Base-by-base conservation (phyloP, 2,797 vertebrate species). In the Pteropus rufus region DNA sequence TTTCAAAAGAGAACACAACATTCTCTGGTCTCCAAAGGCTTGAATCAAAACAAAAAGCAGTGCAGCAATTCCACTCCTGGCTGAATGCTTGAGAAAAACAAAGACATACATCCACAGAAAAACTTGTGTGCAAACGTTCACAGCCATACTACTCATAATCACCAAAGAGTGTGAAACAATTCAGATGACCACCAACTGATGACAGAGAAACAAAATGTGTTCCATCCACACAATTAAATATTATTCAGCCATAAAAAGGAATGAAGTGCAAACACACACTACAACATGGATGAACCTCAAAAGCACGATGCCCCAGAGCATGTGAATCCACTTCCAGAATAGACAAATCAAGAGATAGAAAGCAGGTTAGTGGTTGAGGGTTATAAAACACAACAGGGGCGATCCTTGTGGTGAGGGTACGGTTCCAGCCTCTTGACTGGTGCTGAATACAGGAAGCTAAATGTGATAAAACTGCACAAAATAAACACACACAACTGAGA, bases 221-320 rank as follows among this genome's bases (percentile, higher is more conserved):
- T 29, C 9, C 5, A 15, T 34, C 58, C 10, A 54, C 14, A 82
- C 11, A 10, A 9, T 5, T 36, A 29, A 23, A 5, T 23, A 62
- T 26, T 21, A 26, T 15, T 62, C 31, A 18, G 10, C 23, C 11
- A n/a, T 5, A 36, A 67, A 41, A 41, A 21, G 36, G 18, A 62
- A 31, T 11, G 21, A n/a, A 9, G 73, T 54, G 23, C 31, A 14
- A 2, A 56, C 15, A 31, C 6, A 2, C 5, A 0, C 4, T 1
- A 3, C 23, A 77, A 9, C 6, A 8, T 2, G 7, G 21, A 26
- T 0, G 5, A 15, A 19, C 23, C 65, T 4, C 4, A 7, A 24
- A 24, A 26, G 58, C 65, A 54, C 0, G 18, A 23, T 11, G 44
- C n/a, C 52, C 72, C 54, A n/a, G 0, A 24, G 1, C n/a, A 31